Base-by-base conservation (phyloP, 2,797 vertebrate genomes). In the Lindbergichthys nudifrons region DNA sequence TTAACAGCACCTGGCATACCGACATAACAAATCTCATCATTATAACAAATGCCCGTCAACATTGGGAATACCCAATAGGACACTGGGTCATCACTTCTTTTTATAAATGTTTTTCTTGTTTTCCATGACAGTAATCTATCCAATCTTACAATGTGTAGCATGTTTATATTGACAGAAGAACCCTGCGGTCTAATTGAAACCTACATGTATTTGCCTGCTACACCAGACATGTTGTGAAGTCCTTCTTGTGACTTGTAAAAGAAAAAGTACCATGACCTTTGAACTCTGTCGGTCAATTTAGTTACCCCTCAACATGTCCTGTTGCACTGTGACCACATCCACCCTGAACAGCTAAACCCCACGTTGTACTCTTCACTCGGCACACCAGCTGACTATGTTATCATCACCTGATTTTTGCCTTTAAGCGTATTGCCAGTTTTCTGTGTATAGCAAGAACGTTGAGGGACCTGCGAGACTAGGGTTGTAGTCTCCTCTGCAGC, bases 211-310 rank as follows among this genome's bases (percentile, higher is more conserved):
- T 32, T 32, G 32, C 36, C 32, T 7, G 32, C 6, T 36, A 64
- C 46, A 66, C 60, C 18, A 39, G 8, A 53, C 41, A 47, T 53
- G 32, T 54, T 10, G 3, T 53, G 12, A 30, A 63, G 61, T 30
- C 50, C 8, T 16, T 21, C 36, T 41, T 2, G 2, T 41, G 36
- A 60, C 18, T 10, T 63, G 13, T 0, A 16, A 45, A 8, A 11
- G 56, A 65, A 19, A 80, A 82, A 87, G 56, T 6, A 45, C 11
- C 18, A n/a, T 54, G 56, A 85, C 69, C 63, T 86, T 48, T 79
- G 73, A 85, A 23, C 77, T 77, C 60, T 14, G 10, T 1, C 1
- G 32, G 23, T 30, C 76, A 79, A 82, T 66, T 52, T 74, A 75
- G 12, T 39, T 73, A 15, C 18, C 51, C 50, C 10, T 77, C 21